These are phyloP conservation scores for Brachyrhaphis roseni DNA, from an alignment of 2,797 vertebrate genomes.

Conservation along the genomic window DNA sequence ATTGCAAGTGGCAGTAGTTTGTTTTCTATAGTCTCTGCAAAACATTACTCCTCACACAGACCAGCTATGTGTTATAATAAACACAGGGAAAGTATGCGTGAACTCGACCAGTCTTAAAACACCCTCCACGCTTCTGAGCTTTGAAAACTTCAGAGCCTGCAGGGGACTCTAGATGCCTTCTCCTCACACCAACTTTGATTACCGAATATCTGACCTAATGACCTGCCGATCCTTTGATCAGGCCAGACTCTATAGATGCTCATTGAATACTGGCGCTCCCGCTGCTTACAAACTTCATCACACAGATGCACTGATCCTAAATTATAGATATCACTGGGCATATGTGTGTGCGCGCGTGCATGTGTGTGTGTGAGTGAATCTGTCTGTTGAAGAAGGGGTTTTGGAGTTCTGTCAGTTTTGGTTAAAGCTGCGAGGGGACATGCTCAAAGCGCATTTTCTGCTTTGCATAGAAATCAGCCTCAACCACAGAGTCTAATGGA, in stretches of 20 bases:
- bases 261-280: conserved; percentile 16
- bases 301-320: conserved; percentile 43
- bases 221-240: conserved; percentile 60
- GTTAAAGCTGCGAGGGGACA: conserved; percentile 43
- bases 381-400: conserved; percentile 20
- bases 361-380: conserved; percentile 4
- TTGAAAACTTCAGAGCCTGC: conserved; percentile 26
- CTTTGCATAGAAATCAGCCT: conserved; percentile 59
- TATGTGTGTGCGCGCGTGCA: conserved; percentile 1
- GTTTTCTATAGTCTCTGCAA: conserved; percentile 16
- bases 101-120: not conserved
- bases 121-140: conserved; percentile 15
- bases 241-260: conserved; percentile 30
- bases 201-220: conserved; percentile 58
- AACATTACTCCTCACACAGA: conserved; percentile 7
- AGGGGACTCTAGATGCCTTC: conserved; percentile 22
- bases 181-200: conserved; percentile 54
- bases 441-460: conserved; percentile 47
- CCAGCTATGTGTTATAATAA: conserved; percentile 16
- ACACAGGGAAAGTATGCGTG: conserved; percentile 29
- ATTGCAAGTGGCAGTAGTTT: conserved; percentile 20
- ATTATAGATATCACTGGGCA: conserved; percentile 62
- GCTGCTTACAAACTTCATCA: conserved; percentile 43
- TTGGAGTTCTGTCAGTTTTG: conserved; percentile 42
- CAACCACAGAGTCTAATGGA: conserved; percentile 33